A percentile compares a stretch with the other conserved stretches of the same genome.
phyloP scores from a whole-genome alignment of 2,113 vertebrate genomes.

The Anhinga rufa region DNA sequence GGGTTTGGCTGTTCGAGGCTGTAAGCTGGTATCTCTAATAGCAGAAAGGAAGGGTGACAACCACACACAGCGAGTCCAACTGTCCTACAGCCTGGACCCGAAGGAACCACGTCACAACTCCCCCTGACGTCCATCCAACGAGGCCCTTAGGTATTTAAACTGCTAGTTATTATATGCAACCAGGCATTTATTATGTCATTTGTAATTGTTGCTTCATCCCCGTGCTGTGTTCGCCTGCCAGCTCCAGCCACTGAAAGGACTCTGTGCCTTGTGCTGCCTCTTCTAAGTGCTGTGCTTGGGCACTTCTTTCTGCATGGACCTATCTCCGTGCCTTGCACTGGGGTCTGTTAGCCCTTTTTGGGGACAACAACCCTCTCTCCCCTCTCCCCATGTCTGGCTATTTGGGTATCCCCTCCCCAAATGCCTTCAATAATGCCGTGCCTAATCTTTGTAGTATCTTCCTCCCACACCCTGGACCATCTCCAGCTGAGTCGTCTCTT shows the following conservation, averaged over 20 bases:
- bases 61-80: background rate
- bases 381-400: too few species aligned
- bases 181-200: background rate
- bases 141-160: background rate
- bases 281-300: background rate
- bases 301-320: background rate
- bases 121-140: background rate
- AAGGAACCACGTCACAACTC: background rate
- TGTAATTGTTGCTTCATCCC: background rate
- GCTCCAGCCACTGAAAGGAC: background rate
- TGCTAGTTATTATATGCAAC: background rate
- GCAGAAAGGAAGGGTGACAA: background rate
- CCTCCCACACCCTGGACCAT: background rate
- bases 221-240: background rate
- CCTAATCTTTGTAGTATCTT: background rate
- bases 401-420: background rate
- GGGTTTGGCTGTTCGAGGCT: background rate
- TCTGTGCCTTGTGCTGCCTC: background rate
- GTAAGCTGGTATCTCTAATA: background rate
- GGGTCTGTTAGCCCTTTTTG: background rate
- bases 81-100: background rate
- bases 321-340: background rate
- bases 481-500: background rate
- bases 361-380: background rate
- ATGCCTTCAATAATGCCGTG: fast-evolving